Base-by-base conservation (phyloP, 30 jellyfish, hydroid and myxozoan genomes). In the Turritopsis dohrnii region DNA sequence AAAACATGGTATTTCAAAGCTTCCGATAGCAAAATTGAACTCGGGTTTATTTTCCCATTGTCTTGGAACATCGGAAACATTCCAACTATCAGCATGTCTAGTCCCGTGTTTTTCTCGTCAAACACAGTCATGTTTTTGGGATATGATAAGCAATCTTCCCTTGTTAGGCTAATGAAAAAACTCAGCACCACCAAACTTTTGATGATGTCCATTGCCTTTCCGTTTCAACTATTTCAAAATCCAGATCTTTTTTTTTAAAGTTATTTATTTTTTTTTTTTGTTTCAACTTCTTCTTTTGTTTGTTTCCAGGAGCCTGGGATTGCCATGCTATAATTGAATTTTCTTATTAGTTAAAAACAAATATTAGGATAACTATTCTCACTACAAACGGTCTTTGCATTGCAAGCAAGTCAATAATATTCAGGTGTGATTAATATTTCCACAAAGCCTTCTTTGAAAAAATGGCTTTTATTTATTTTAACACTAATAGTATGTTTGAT, bases 61-160 rank as follows among this genome's bases (percentile, higher is more conserved):
- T 27, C 77, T n/a, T 69, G 9, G 30, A 69, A 69, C 77, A 69
- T 69, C 17, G 77, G 77, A 69, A 69, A 69, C 30, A 69, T n/a
- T 19, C 77, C 77, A 8, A 69, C 77, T 27, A 69, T 13, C 60
- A 41, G 13, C 60, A 41, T 41, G 60, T 41, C 60, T 13, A 41
- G 13, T 13, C 60, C 60, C 13, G 5, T 41, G 60, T 41, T 41
- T 13, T 41, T 41, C 60, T 41, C 13, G 13, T 41, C 60, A 41
- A 41, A 41, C 60, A 41, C 60, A 3, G 60, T 13, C 60, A 41
- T 41, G 9, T 41, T 5, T 41, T 41, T 41, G 5, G 60, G 60
- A 13, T 41, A 41, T 13, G 60, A 41, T 41, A 41, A 41, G 60
- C 60, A 41, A 41, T 41, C 60, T 41, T 41, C 9, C 9, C 13